Evolutionary conservation across 2,113 vertebrate genomes (phyloP), one percentile per base, ranked within the genome.

Genomic region (Cacatua alba): DNA sequence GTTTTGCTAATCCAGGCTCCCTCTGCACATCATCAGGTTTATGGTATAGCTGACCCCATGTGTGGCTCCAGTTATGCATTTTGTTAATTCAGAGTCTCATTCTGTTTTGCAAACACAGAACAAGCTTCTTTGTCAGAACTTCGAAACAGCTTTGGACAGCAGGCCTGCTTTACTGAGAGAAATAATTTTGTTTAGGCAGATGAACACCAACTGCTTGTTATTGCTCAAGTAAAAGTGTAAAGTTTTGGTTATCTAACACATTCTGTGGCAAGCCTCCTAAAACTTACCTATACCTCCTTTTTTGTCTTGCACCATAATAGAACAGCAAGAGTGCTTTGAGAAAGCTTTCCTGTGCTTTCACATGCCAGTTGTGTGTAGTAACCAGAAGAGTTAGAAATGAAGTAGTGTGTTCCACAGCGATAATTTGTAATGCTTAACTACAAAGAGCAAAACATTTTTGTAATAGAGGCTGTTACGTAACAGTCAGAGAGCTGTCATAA

Each of bases 1-100:
- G 72, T 94, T 95, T 94, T 81, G 53, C 80, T 91, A 84, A 92
- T 94, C 55, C 91, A 91, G 46, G 12, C 43, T 91, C 46, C 29
- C 62, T 82, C 57, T 92, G 55, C 57, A 85, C n/a, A 76, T 64
- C 26, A 52, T 82, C 69, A 84, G 35, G 39, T 84, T 92, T 92
- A 92, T 84, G 57, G 29, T 87, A 60, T 48, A 71, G 69, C 65
- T 95, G 82, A 57, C 39, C 43, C 26, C 65, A 26, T 60, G 69
- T 89, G 57, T 84, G 51, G 55, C 49, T 92, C 44, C 29, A 10
- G 13, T 78, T 9, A 13, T 78, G 37, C 81, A 35, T 94, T 94
- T 84, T 86, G 39, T 67, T 94, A 84, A 70, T 92, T 91, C 74
- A 52, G n/a, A 78, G 18, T 44, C 52, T 91, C 39, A 23, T 84